Conservation (phyloP, 2,888 invertebrate genomes). For the Poecilus cupreus region DNA sequence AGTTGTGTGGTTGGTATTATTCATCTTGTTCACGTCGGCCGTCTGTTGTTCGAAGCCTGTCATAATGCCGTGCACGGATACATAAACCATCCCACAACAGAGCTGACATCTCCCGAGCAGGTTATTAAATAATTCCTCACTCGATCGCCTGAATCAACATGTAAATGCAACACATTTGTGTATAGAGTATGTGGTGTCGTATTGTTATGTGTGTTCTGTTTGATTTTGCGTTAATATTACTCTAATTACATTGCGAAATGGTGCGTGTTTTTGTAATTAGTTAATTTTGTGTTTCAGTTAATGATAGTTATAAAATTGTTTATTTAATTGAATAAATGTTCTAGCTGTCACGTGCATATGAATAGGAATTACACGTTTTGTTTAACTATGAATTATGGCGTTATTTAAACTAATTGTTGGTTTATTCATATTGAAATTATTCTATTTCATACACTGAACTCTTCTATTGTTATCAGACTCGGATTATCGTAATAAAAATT, state of each 20-base stretch:
- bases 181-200: neutral
- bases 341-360: neutral
- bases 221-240: neutral
- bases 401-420: slow-evolving; percentile 1
- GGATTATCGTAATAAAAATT: too few species aligned
- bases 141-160: slow-evolving; percentile 34
- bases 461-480: too few species aligned
- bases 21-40: slow-evolving; percentile 40
- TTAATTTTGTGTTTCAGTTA: slow-evolving; percentile 5
- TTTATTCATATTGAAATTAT: too few species aligned
- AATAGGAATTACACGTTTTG: neutral
- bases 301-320: slow-evolving; percentile 15
- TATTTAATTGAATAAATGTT: slow-evolving; percentile 2
- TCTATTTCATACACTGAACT: too few species aligned
- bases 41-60: slow-evolving; percentile 44
- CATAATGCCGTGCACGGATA: slow-evolving; percentile 37
- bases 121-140: slow-evolving; percentile 31
- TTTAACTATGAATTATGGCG: neutral
- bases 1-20: slow-evolving; percentile 19
- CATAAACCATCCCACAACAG: slow-evolving; percentile 28
- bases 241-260: neutral
- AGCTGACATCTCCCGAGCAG: slow-evolving; percentile 28
- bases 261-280: neutral
- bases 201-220: neutral
- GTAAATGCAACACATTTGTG: slow-evolving; percentile 23